Percentiles rank a stretch among this genome's conserved stretches.
Conservation (phyloP, 2,797 vertebrate genomes). For the Rhynchotus rufescens region DNA sequence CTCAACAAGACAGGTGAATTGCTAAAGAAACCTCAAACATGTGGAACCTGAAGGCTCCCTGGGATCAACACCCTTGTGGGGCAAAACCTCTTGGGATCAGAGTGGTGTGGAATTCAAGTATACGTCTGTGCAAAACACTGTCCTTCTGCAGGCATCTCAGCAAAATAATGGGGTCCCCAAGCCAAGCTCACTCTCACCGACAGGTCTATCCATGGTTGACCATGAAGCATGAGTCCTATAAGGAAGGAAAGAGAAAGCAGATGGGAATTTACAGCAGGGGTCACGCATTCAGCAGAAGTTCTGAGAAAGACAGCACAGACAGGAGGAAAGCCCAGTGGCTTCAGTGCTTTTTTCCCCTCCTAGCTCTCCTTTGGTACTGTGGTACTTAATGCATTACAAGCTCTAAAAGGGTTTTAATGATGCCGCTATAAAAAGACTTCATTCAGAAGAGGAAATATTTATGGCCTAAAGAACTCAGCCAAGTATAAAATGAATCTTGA, state of each 20-base stretch:
- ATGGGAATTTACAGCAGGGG: not conserved
- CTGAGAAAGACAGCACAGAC: not conserved
- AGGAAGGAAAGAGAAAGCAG: not conserved
- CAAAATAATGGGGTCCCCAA: not conserved
- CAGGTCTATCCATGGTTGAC: not conserved
- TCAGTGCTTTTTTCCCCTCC: not conserved
- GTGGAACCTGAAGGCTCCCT: not conserved
- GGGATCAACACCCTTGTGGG: not conserved
- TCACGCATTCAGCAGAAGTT: not conserved
- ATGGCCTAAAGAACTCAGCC: not conserved
- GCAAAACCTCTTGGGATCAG: not conserved
- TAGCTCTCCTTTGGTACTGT: not conserved
- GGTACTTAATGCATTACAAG: not conserved
- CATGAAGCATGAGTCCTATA: fast-evolving
- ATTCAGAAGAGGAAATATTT: not conserved
- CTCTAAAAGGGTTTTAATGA: not conserved
- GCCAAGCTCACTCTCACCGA: not conserved
- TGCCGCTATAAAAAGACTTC: not conserved
- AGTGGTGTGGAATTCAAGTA: not conserved
- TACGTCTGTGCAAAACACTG: not conserved
- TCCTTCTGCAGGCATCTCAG: not conserved
- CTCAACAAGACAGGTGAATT: not conserved
- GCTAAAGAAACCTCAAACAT: not conserved
- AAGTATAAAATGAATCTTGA: not conserved
- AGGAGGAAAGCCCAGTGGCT: not conserved